Base-by-base conservation (phyloP, 53 echinoderm and acorn worm species). In the Paelopatides confundens region DNA sequence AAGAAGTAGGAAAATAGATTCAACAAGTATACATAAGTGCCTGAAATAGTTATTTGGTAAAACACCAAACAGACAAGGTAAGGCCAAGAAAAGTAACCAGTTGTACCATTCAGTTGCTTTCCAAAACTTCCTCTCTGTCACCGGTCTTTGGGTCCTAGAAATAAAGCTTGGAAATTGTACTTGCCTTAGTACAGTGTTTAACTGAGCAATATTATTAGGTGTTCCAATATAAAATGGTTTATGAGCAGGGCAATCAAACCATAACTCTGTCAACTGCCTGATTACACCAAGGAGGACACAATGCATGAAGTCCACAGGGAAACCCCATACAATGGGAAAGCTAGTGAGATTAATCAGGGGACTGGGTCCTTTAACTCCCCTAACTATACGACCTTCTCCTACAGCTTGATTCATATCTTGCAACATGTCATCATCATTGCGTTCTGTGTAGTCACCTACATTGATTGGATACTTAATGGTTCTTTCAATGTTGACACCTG, bases 281-380 rank as follows among this genome's bases (percentile, higher is more conserved):
- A 77, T 32, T 7, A 92, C 92, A 10, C 92, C 92, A 23, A 88
- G 88, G 3, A 88, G 58, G 4, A 76, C 48, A 24, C 88, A 92
- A 54, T 88, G 92, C 88, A 92, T 92, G 35, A 88, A 92, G 17
- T 92, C 88, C 7, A 31, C 29, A 1, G 86, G 90, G 3, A 90
- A 90, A 3, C 86, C 90, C 86, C 86, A 86, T 1, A 86, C 86
- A 86, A 90, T 79, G 6, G 31, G 63, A 68, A 90, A 90, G 24
- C 67, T 15, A 2, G 90, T 36, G 8, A 90, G 8, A 69, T 79
- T 90, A 26, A 86, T 67, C 0, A 90, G 31, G 6, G 90, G 86
- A 30, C 35, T 88, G 3, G 85, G 85, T 27, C 92, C 92, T 53
- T 92, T 88, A 23, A 92, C 77, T 11, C 92, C 92, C 50, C 85